These are phyloP conservation scores for Psococerastis gibbosa DNA, from an alignment of 2,888 invertebrate species.

Conservation along the genomic window DNA sequence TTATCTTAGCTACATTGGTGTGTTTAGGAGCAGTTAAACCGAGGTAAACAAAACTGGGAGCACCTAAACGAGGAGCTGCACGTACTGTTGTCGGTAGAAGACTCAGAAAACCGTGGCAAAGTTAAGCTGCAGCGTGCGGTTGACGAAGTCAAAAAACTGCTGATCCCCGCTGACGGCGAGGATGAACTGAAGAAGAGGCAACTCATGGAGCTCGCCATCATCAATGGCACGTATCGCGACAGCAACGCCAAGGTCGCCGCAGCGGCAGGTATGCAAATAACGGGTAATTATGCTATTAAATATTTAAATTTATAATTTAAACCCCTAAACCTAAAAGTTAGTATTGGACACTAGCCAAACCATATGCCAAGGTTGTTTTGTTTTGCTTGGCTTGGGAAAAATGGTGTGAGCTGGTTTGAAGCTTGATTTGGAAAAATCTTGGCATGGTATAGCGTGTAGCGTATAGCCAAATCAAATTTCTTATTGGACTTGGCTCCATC, in stretches of 20 bases:
- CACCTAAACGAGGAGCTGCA: conserved; percentile 97
- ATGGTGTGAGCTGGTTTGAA: too few relatives aligned
- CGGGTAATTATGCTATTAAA: too few relatives aligned
- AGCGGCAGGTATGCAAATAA: conserved; percentile 40
- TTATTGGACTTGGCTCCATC: too few relatives aligned
- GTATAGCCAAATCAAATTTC: too few relatives aligned
- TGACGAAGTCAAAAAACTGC: conserved; percentile 93
- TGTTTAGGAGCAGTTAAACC: conserved; percentile 88
- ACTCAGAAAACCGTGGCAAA: conserved; percentile 91
- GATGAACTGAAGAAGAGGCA: conserved; percentile 99
- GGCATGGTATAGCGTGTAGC: too few relatives aligned
- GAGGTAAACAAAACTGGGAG: conserved; percentile 99
- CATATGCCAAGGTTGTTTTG: not conserved
- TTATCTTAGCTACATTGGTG: too few relatives aligned
- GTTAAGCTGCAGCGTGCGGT: conserved; percentile 89
- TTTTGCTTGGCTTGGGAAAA: conserved; percentile 1
- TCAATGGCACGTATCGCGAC: conserved; percentile 98
- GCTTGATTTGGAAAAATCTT: too few relatives aligned
- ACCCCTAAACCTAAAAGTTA: too few relatives aligned
- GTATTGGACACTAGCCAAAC: too few relatives aligned
- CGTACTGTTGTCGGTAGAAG: conserved; percentile 96
- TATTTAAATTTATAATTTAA: too few relatives aligned
- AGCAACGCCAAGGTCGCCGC: conserved; percentile 75
- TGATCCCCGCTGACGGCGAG: conserved; percentile 97
- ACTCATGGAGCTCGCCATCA: conserved; percentile 98